Evolutionary conservation across 2,888 invertebrate species (phyloP), one percentile per base, ranked within the genome.

Genomic region (Norana najaformis): DNA sequence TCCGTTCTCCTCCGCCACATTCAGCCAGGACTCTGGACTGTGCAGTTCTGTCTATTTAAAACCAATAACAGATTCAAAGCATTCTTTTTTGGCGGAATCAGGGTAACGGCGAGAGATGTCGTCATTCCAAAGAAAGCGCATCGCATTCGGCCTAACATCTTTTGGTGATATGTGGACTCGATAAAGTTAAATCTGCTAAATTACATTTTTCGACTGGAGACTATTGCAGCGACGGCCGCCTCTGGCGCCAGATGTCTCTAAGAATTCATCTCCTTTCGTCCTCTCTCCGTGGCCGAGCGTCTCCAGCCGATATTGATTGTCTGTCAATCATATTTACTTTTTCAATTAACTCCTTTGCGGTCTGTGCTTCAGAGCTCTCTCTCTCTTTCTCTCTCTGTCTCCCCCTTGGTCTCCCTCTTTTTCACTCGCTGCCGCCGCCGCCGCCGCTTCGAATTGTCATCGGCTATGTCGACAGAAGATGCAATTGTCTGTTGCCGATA

Each of bases 211-310:
- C 8, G 30, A 69, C 69, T 69, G 69, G 8, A n/a, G 69, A 69
- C 69, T 0, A n/a, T 69, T 69, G 69, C n/a, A 69, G 16, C 8
- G 69, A n/a, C 69, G 30, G 69, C 69, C 69, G n/a, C 30, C 69
- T 69, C n/a, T 69, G 8, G 30, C 88, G 39, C 39, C 39, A 39
- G 88, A 38, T n/a, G 41, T 34, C 37, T 34, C 38, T 38, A 88
- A 88, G 34, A 20, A 39, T 88, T 39, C 83, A 38, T n/a, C 83
- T 41, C 23, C 83, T 89, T n/a, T 41, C 89, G 16, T 83, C 69
- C 34, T 69, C 37, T 39, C 37, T 69, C n/a, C 20, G n/a, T 69
- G 69, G 30, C 69, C 69, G n/a, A 69, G n/a, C 69, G 69, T 69
- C 69, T 30, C 69, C 69, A 69, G 69, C 69, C 69, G 69, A 69